Evolutionary conservation across 2,113 vertebrate genomes (phyloP).

Genomic region (Phaetusa simplex): DNA sequence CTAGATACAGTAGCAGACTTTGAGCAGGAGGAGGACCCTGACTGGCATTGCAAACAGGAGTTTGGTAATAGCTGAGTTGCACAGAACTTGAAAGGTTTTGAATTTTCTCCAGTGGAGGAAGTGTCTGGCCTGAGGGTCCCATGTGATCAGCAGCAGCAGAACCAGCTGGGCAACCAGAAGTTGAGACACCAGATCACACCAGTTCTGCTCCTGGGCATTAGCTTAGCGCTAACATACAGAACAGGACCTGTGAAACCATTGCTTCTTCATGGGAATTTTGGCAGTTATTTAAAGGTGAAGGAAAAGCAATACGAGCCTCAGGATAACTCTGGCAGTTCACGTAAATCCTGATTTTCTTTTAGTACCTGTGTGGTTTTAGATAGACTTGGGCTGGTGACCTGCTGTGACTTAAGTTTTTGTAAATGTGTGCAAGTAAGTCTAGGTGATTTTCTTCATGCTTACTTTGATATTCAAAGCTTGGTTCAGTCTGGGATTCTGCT

Average conservation of each 20-base stretch:
- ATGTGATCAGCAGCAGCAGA: not conserved
- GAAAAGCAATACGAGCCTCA: not conserved
- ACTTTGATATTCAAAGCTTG: not conserved
- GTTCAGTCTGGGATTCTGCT: not conserved
- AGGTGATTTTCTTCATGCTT: not conserved
- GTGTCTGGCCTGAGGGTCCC: not conserved
- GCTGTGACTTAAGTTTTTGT: not conserved
- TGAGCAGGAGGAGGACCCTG: not conserved
- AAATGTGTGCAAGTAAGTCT: not conserved
- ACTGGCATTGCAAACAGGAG: not conserved
- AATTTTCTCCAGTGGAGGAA: not conserved
- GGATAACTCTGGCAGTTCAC: not conserved
- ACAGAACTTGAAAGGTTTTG: not conserved
- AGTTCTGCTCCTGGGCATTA: not conserved
- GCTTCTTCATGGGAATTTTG: not conserved
- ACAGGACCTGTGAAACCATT: not conserved
- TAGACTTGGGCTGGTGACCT: not conserved
- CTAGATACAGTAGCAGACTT: not conserved
- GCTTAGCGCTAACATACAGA: not conserved
- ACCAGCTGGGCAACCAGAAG: not conserved
- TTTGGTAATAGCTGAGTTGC: not conserved
- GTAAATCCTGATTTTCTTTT: not conserved
- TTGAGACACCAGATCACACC: not conserved
- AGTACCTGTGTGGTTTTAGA: not conserved
- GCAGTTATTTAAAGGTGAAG: not conserved